A percentile compares a stretch with the other conserved stretches of the same genome.
These are phyloP conservation scores for Brachyptera risi DNA, from an alignment of 2,888 invertebrate species.

Conservation along the genomic window DNA sequence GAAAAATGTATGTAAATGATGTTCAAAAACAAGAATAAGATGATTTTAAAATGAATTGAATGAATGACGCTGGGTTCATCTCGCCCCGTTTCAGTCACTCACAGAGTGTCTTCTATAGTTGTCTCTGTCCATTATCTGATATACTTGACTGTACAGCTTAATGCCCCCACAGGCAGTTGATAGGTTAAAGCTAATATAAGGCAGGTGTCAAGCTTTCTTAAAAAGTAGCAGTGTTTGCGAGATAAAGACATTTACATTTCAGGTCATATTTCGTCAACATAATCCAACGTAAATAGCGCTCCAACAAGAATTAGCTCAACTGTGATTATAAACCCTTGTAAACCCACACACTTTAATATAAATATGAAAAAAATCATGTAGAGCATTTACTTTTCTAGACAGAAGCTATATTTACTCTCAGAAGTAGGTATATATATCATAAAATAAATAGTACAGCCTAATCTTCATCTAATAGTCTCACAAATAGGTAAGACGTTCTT, in stretches of 20 bases:
- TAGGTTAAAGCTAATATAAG: neutral
- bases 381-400: constrained; percentile 8
- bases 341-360: constrained; percentile 13
- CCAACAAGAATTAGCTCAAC: constrained; percentile 1
- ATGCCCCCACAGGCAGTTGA: no score
- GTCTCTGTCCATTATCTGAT: no score
- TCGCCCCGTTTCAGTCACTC: no score
- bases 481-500: constrained; percentile 15
- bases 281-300: constrained; percentile 12
- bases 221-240: neutral
- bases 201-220: neutral
- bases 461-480: constrained; percentile 19
- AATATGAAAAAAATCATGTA: constrained; percentile 14
- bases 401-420: constrained; percentile 17
- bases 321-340: constrained; percentile 7
- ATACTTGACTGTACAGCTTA: no score
- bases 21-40: no score
- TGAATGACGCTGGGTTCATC: no score
- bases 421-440: constrained; percentile 15
- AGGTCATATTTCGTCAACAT: neutral
- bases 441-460: constrained; percentile 16
- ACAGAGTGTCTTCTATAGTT: no score
- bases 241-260: constrained; percentile 1
- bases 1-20: no score
- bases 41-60: no score